These are phyloP conservation scores for Pandemis heparana DNA, from an alignment of 2,888 invertebrate species.

Conservation along the genomic window DNA sequence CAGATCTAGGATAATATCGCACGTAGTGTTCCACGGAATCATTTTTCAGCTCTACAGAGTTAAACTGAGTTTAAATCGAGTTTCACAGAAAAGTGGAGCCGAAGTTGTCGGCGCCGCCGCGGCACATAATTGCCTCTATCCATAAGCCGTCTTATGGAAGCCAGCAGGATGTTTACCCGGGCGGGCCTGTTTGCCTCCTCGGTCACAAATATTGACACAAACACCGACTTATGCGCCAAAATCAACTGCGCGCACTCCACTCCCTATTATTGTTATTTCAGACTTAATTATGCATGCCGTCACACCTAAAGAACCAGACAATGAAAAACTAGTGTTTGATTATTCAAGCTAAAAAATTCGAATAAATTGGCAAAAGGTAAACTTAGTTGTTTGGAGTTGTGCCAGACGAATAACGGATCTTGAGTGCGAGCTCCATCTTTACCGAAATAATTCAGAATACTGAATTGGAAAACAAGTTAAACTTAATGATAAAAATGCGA, in stretches of 20 bases:
- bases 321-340: not conserved
- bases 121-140: slow-evolving; percentile 61
- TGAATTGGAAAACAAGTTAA: slow-evolving; percentile 2
- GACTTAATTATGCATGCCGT: slow-evolving; percentile 11
- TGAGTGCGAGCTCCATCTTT: slow-evolving; percentile 7
- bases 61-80: slow-evolving; percentile 23
- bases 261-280: slow-evolving; percentile 25
- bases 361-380: slow-evolving; percentile 10
- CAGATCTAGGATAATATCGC: not conserved
- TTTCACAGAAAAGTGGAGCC: slow-evolving; percentile 9
- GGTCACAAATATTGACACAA: slow-evolving; percentile 73
- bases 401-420: slow-evolving; percentile 29
- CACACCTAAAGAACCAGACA: not conserved
- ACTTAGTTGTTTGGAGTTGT: slow-evolving; percentile 15
- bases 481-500: not conserved
- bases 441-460: slow-evolving; percentile 8
- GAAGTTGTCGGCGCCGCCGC: slow-evolving; percentile 10
- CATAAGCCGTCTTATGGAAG: slow-evolving; percentile 58
- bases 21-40: not conserved
- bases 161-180: slow-evolving; percentile 60
- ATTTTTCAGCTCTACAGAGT: slow-evolving; percentile 12
- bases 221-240: slow-evolving; percentile 60
- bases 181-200: slow-evolving; percentile 58
- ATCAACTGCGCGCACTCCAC: slow-evolving; percentile 56
- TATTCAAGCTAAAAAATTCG: not conserved